These are phyloP conservation scores for Hemiprocne comata DNA, from an alignment of 2,113 vertebrate species.

Conservation along the genomic window DNA sequence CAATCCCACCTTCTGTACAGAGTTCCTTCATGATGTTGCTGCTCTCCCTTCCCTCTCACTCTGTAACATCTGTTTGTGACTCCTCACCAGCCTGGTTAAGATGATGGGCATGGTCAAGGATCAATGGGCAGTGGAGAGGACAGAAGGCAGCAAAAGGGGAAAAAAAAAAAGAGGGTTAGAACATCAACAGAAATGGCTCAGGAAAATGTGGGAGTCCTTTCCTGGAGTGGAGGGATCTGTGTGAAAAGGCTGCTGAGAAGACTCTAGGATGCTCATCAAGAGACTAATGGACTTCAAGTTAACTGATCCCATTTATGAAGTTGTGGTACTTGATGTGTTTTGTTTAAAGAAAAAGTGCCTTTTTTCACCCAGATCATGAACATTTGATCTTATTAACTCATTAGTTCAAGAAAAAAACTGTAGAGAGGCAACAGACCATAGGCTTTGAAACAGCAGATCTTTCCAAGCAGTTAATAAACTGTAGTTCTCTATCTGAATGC, in stretches of 20 bases:
- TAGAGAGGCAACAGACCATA: background rate
- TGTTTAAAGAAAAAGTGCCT: background rate
- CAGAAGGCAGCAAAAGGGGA: no score
- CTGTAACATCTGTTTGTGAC: no score
- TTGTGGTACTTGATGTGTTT: background rate
- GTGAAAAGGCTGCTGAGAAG: no score
- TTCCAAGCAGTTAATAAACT: background rate
- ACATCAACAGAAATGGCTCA: background rate
- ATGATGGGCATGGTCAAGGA: no score
- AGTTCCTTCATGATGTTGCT: no score
- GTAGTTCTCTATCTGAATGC: background rate
- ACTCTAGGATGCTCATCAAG: background rate
- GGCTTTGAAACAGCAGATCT: background rate
- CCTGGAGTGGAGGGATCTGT: background rate
- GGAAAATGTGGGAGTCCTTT: background rate
- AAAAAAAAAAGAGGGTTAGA: background rate
- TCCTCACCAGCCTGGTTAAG: no score
- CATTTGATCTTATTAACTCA: background rate
- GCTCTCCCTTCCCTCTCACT: no score
- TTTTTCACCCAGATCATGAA: background rate
- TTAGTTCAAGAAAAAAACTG: background rate
- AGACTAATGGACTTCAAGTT: background rate
- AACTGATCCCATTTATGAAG: background rate
- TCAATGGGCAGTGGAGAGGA: no score
- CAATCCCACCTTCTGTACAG: no score